Evolutionary conservation across 1,140 invertebrate species (phyloP).

Genomic region (Drosophila bipectinata): DNA sequence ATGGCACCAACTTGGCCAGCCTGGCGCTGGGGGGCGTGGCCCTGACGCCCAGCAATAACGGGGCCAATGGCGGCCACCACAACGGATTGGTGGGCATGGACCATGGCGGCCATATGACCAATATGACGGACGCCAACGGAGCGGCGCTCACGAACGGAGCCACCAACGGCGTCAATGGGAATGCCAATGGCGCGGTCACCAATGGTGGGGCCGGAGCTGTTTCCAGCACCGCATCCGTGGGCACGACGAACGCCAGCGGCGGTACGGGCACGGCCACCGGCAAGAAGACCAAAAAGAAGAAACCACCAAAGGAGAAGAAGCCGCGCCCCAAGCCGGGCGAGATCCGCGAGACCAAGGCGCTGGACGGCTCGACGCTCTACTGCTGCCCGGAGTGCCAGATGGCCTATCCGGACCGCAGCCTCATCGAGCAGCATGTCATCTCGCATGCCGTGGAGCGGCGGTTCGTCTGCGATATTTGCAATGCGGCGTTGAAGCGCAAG

Average conservation of each 20-base stretch:
- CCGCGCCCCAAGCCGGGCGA: constrained; percentile 91
- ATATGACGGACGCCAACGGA: constrained; percentile 73
- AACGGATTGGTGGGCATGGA: constrained; percentile 79
- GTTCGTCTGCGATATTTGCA: constrained; percentile 93
- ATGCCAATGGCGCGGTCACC: constrained; percentile 62
- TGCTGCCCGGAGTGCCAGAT: constrained; percentile 95
- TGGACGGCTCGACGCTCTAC: constrained; percentile 92
- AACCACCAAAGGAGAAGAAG: constrained; percentile 87
- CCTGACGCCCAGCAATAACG: constrained; percentile 70
- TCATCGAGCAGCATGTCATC: constrained; percentile 92
- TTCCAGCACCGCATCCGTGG: constrained; percentile 65
- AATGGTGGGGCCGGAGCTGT: constrained; percentile 70
- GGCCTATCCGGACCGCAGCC: constrained; percentile 92
- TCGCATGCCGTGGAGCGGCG: constrained; percentile 91
- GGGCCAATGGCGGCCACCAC: constrained; percentile 63
- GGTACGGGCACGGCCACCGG: constrained; percentile 83
- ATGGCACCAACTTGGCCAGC: constrained; percentile 80
- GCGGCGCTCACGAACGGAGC: constrained; percentile 63
- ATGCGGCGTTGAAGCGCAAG: constrained; percentile 92
- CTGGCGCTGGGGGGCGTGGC: constrained; percentile 78
- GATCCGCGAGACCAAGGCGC: constrained; percentile 91
- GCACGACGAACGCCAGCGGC: constrained; percentile 67
- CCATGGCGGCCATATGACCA: constrained; percentile 72
- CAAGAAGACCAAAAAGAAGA: constrained; percentile 95
- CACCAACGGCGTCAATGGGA: constrained; percentile 68